A percentile compares a stretch with the other conserved stretches of the same genome.
phyloP scores from a whole-genome alignment of 2,797 vertebrate species.

The Zalophus californianus region DNA sequence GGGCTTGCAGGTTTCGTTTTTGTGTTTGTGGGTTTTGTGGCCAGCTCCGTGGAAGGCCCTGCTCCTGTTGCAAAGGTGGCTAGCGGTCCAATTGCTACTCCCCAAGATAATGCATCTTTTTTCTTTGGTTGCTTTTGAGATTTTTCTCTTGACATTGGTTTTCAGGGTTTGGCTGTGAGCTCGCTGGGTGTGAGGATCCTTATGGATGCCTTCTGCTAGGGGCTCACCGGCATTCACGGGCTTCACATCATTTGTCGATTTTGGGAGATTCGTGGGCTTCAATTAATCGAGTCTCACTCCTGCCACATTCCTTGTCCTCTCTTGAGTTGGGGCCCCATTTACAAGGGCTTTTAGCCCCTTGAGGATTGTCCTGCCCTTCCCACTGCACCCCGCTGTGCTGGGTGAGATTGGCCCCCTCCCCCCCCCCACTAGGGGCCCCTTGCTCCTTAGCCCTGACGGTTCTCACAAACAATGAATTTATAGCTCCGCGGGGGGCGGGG shows the following conservation, averaged over 20 bases:
- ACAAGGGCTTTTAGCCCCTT: neutral
- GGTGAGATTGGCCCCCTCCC: neutral
- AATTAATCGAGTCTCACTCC: too few relatives aligned
- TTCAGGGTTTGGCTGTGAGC: neutral
- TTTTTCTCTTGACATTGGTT: too few relatives aligned
- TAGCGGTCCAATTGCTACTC: accelerated
- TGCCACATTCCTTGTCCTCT: neutral
- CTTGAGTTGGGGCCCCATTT: neutral
- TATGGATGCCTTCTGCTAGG: accelerated
- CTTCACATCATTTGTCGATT: neutral
- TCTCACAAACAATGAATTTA: neutral
- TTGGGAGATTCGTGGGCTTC: neutral
- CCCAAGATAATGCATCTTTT: neutral
- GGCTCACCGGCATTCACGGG: neutral
- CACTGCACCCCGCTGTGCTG: neutral
- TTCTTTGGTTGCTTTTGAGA: too few relatives aligned
- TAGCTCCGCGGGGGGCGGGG: neutral
- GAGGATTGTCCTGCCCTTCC: neutral
- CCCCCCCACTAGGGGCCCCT: neutral
- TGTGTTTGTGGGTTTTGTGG: neutral
- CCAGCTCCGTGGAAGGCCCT: neutral
- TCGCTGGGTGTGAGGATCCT: neutral
- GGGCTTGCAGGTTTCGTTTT: neutral
- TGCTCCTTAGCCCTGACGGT: too few relatives aligned
- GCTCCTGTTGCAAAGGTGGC: neutral